phyloP scores from a whole-genome alignment of 2,888 invertebrate species.

The Catotricha subobsoleta region DNA sequence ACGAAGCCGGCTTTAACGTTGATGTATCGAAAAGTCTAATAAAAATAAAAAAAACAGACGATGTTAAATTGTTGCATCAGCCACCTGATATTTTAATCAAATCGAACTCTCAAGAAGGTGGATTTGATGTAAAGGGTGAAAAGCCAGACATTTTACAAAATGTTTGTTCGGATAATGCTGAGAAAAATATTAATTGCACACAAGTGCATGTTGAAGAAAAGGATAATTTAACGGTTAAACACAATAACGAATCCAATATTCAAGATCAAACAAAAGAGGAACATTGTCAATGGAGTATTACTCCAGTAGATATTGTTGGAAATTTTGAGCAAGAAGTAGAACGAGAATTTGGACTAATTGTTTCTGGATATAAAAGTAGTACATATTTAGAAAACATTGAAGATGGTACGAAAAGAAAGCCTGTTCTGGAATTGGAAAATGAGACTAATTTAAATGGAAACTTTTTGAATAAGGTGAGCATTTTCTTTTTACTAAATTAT shows the following conservation, averaged over 20 bases:
- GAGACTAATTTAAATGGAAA: slow-evolving; percentile 3
- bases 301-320: slow-evolving; percentile 25
- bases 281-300: slow-evolving; percentile 2
- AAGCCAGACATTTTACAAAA: slow-evolving; percentile 7
- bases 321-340: slow-evolving; percentile 26
- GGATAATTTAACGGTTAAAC: background rate
- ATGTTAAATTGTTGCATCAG: slow-evolving; percentile 9
- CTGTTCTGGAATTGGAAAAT: background rate
- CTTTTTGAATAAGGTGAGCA: slow-evolving; percentile 9
- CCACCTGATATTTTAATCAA: slow-evolving; percentile 22
- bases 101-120: slow-evolving; percentile 11
- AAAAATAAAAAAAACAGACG: slow-evolving; percentile 5
- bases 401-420: background rate
- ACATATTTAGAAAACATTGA: slow-evolving; percentile 7
- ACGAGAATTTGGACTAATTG: slow-evolving; percentile 23
- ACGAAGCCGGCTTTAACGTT: background rate
- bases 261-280: too few relatives aligned
- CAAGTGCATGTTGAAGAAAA: background rate
- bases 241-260: too few relatives aligned
- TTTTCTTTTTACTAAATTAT: too few relatives aligned
- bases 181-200: background rate
- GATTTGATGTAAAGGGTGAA: slow-evolving; percentile 1
- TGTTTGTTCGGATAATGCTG: slow-evolving; percentile 1
- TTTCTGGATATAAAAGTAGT: slow-evolving; percentile 20
- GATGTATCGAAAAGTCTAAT: background rate